Evolutionary conservation across 2,797 vertebrate genomes (phyloP).

Genomic region (Chanos chanos): DNA sequence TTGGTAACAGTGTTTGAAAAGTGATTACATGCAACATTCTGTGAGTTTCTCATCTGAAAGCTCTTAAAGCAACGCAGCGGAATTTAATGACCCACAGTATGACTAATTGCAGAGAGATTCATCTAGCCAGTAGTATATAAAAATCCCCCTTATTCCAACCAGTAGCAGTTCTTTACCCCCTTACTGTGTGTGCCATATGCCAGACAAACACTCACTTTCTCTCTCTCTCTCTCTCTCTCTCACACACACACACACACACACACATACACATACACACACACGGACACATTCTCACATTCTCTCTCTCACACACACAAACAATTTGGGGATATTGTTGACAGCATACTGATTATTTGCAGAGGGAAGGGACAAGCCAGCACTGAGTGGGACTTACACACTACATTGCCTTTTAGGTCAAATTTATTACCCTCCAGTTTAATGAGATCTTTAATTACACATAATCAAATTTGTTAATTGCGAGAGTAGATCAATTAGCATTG

Average conservation of each 20-base stretch:
- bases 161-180: constrained; percentile 20
- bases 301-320: not conserved
- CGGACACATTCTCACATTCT: constrained; percentile 2
- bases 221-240: not conserved
- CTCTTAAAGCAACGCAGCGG: constrained; percentile 21
- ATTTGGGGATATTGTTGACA: constrained; percentile 18
- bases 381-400: constrained; percentile 22
- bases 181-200: constrained; percentile 19
- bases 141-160: constrained; percentile 36
- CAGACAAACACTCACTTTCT: not conserved
- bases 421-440: constrained; percentile 33
- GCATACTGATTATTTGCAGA: constrained; percentile 43
- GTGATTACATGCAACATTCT: constrained; percentile 26
- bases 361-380: constrained; percentile 6
- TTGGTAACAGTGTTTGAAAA: constrained; percentile 27
- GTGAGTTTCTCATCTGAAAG: constrained; percentile 7
- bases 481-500: constrained; percentile 48
- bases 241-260: not conserved
- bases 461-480: constrained; percentile 43
- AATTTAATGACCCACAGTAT: constrained; percentile 53
- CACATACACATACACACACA: not conserved
- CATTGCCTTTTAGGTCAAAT: constrained; percentile 43
- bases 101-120: constrained; percentile 57
- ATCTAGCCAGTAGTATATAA: constrained; percentile 53
- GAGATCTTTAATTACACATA: constrained; percentile 46